These are phyloP conservation scores for Chrysogorgia sp. DNA, from an alignment of 92 coral and sea anemone genomes.

Conservation along the genomic window DNA sequence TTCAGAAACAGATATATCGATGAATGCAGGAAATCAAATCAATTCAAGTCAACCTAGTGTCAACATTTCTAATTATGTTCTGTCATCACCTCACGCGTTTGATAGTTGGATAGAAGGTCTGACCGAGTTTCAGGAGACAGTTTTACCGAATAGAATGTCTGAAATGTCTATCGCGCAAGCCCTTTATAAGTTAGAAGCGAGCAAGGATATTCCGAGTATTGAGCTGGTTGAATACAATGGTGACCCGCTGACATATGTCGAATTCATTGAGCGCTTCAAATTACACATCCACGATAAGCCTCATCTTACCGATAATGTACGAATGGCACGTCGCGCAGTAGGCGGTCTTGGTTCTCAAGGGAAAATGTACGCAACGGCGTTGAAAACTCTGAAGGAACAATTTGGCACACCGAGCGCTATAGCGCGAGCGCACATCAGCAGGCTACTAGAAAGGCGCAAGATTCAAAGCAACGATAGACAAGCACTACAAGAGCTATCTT, in stretches of 20 bases:
- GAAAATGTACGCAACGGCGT: conserved; percentile 57
- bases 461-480: conserved; percentile 42
- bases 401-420: conserved; percentile 56
- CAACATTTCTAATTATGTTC: background rate
- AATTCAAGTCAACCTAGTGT: background rate
- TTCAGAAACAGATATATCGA: background rate
- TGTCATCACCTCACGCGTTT: conserved; percentile 18
- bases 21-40: background rate
- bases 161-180: conserved; percentile 25
- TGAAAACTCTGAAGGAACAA: conserved; percentile 53
- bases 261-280: conserved; percentile 47
- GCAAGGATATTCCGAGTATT: conserved; percentile 36
- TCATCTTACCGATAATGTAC: conserved; percentile 48
- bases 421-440: conserved; percentile 50
- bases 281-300: conserved; percentile 52
- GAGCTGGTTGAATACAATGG: conserved; percentile 33
- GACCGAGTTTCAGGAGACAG: conserved; percentile 51
- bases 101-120: conserved; percentile 38
- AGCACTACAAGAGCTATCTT: conserved; percentile 49
- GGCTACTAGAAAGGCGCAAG: conserved; percentile 28
- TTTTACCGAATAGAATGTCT: conserved; percentile 2
- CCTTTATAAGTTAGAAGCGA: conserved; percentile 25
- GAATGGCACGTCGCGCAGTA: conserved; percentile 49
- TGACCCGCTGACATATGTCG: conserved; percentile 32
- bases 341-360: conserved; percentile 60